Conservation (phyloP, 2,888 invertebrate species). For the Helicoverpa assulta region DNA sequence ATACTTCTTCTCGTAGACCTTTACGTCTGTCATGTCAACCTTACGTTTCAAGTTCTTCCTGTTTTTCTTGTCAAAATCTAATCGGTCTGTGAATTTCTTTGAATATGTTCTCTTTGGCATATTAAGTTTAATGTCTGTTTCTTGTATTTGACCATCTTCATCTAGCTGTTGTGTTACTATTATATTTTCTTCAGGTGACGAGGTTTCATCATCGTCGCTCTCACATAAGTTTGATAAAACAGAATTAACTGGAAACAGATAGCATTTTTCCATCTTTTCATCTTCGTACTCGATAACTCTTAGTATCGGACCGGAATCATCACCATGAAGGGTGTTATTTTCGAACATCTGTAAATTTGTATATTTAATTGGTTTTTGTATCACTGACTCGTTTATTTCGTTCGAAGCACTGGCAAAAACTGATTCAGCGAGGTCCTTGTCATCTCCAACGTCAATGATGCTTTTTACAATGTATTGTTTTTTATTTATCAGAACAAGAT, state of each 20-base stretch:
- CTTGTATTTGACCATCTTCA: constrained; percentile 51
- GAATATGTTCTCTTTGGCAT: constrained; percentile 77
- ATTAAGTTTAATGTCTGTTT: constrained; percentile 67
- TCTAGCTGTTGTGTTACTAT: constrained; percentile 55
- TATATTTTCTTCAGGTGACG: constrained; percentile 34
- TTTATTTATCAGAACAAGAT: constrained; percentile 8
- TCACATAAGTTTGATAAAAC: constrained; percentile 9
- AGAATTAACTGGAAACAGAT: constrained; percentile 71
- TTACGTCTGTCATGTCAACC: constrained; percentile 69
- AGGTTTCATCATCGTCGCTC: constrained; percentile 17
- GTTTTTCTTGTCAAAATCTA: constrained; percentile 32
- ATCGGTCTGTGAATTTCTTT: constrained; percentile 32
- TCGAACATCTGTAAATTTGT: not conserved
- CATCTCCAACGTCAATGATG: constrained; percentile 29
- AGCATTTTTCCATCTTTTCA: constrained; percentile 72
- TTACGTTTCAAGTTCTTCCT: constrained; percentile 76
- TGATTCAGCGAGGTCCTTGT: constrained; percentile 26
- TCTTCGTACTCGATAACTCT: constrained; percentile 73
- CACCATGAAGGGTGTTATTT: not conserved
- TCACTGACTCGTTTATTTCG: not conserved
- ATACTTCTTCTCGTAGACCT: constrained; percentile 72
- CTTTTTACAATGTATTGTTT: constrained; percentile 23
- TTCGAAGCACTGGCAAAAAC: not conserved
- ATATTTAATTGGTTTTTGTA: not conserved
- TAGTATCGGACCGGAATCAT: constrained; percentile 32